Percentiles rank a stretch among this genome's conserved stretches.
Evolutionary conservation across 2,113 vertebrate genomes (phyloP).

Genomic region (Martes martes): DNA sequence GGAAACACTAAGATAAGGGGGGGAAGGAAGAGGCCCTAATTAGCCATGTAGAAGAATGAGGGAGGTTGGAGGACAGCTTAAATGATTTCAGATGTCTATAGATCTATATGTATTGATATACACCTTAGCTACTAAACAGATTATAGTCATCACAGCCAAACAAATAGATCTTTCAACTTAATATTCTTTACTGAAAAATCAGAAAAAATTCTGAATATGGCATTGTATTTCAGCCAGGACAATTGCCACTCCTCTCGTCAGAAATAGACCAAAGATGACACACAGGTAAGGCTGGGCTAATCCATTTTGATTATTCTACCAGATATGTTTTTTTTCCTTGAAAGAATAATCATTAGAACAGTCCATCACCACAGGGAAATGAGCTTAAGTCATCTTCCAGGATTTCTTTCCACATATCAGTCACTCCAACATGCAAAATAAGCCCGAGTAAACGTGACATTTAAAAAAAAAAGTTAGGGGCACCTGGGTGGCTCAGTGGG

Average conservation of each 20-base stretch:
- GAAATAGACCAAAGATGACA: background rate
- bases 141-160: background rate
- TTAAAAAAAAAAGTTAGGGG: background rate
- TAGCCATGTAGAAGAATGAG: background rate
- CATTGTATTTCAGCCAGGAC: constrained; percentile 27
- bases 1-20: background rate
- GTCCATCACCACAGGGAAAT: background rate
- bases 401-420: background rate
- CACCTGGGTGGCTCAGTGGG: too few species aligned
- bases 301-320: constrained; percentile 21
- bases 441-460: background rate
- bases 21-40: background rate
- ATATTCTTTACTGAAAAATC: background rate
- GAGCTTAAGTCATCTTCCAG: background rate
- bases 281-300: background rate
- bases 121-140: background rate
- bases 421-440: background rate
- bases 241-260: background rate
- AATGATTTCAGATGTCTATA: background rate
- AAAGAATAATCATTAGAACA: background rate
- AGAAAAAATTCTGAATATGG: constrained; percentile 7
- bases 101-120: background rate
- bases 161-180: background rate
- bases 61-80: background rate
- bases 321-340: background rate